A percentile compares a stretch with the other conserved stretches of the same genome.
phyloP scores from a whole-genome alignment of 2,888 invertebrate genomes.

The Drosophila anomelani region DNA sequence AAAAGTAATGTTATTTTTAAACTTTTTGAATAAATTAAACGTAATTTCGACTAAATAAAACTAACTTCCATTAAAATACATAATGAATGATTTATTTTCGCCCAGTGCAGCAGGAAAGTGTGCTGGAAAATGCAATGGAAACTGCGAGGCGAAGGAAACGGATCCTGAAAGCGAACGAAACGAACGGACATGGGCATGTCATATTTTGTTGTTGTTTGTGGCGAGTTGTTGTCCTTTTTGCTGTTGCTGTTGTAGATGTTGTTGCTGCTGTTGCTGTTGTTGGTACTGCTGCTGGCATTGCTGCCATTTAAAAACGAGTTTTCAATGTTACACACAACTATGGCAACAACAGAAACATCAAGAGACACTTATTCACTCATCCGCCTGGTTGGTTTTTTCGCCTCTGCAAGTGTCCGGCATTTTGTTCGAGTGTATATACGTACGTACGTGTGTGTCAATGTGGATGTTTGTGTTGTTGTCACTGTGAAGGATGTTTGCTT shows the following conservation, averaged over 20 bases:
- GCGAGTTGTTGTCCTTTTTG: conserved; percentile 45
- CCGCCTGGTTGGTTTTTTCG: conserved; percentile 55
- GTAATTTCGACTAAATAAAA: background rate
- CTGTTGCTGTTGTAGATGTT: conserved; percentile 43
- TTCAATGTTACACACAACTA: conserved; percentile 64
- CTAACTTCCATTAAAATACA: accelerated
- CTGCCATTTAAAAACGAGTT: conserved; percentile 70
- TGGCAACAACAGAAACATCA: conserved; percentile 43
- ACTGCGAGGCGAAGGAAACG: conserved; percentile 65
- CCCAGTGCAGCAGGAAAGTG: conserved; percentile 39
- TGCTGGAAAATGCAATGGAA: conserved; percentile 38
- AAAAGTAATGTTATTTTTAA: no score
- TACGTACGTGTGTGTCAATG: conserved; percentile 5
- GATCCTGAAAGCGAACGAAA: conserved; percentile 59
- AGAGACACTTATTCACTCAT: conserved; percentile 65
- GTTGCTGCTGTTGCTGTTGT: conserved; percentile 33
- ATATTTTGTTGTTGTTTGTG: conserved; percentile 73
- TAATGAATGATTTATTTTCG: background rate
- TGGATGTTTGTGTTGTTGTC: conserved; percentile 3
- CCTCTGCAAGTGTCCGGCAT: conserved; percentile 34
- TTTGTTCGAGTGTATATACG: conserved; percentile 29
- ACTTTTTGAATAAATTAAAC: no score
- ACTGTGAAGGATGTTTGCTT: conserved; percentile 46
- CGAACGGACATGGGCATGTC: conserved; percentile 73
- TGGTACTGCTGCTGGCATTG: conserved; percentile 42